These are phyloP conservation scores for Buphagus erythrorhynchus DNA, from an alignment of 2,797 vertebrate genomes.

Conservation along the genomic window DNA sequence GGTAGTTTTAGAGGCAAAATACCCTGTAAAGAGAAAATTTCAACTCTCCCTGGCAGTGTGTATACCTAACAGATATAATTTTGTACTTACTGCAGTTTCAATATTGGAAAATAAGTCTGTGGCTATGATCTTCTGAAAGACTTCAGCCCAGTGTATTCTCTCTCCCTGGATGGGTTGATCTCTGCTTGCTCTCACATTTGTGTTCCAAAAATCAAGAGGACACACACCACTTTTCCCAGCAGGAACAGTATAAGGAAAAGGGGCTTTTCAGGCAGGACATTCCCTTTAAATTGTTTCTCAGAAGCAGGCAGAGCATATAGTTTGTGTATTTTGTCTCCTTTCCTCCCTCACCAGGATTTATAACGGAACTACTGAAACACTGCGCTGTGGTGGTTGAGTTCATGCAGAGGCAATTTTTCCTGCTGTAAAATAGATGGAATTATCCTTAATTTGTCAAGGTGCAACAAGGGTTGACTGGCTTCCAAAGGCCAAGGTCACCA, in stretches of 20 bases:
- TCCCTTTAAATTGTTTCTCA: background rate
- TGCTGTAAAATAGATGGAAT: background rate
- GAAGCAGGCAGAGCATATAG: background rate
- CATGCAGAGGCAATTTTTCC: background rate
- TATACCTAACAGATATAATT: background rate
- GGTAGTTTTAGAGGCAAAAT: background rate
- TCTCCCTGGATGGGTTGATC: background rate
- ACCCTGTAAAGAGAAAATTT: background rate
- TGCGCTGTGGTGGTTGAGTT: background rate
- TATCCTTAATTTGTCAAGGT: background rate
- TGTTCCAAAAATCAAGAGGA: background rate
- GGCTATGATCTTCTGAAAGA: background rate
- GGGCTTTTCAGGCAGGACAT: background rate
- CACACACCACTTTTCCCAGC: background rate
- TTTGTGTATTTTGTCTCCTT: background rate
- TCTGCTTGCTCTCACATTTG: background rate
- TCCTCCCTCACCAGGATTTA: background rate
- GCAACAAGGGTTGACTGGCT: background rate
- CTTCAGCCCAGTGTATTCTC: background rate
- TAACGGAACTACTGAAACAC: background rate
- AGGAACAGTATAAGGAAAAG: background rate
- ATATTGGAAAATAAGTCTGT: background rate
- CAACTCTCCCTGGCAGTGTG: background rate
- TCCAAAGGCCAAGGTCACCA: background rate
- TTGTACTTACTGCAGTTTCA: background rate